Percentiles rank a stretch among this genome's conserved stretches.
Evolutionary conservation across 2,888 invertebrate species (phyloP).

Genomic region (Euplexia lucipara): DNA sequence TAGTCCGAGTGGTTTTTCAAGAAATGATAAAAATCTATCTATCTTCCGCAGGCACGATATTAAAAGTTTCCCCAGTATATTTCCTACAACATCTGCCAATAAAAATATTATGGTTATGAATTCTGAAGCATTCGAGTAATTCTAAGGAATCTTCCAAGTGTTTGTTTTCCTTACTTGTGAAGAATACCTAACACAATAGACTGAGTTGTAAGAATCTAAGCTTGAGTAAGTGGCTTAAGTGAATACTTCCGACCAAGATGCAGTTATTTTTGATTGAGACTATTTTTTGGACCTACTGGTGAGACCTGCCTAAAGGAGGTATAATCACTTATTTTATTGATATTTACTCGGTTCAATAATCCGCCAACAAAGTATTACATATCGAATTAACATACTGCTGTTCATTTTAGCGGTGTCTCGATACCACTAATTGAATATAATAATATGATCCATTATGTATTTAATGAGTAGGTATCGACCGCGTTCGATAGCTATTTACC

Average conservation of each 20-base stretch:
- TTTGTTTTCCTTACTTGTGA: slow-evolving; percentile 1
- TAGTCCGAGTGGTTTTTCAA: not conserved
- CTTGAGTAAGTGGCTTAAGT: not conserved
- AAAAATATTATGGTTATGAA: not conserved
- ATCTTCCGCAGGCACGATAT: not conserved
- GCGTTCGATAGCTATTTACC: slow-evolving; percentile 40
- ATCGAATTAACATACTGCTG: slow-evolving; percentile 9
- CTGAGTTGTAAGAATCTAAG: not conserved
- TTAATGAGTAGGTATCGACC: slow-evolving; percentile 39
- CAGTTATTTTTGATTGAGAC: not conserved
- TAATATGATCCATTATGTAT: slow-evolving; percentile 32
- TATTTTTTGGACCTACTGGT: too few relatives aligned
- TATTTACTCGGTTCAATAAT: slow-evolving; percentile 1
- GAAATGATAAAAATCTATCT: not conserved
- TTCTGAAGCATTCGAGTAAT: slow-evolving; percentile 6
- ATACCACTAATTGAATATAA: slow-evolving; percentile 23
- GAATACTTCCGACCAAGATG: too few relatives aligned
- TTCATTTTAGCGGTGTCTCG: slow-evolving; percentile 32
- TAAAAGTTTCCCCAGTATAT: not conserved
- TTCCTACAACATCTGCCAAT: not conserved
- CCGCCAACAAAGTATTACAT: not conserved
- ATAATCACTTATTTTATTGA: not conserved
- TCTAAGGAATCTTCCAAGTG: not conserved
- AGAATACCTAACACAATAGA: not conserved
- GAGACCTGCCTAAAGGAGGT: too few relatives aligned